A percentile compares a stretch with the other conserved stretches of the same genome.
Conservation (phyloP, 2,113 vertebrate species). For the Tyrannus savana region DNA sequence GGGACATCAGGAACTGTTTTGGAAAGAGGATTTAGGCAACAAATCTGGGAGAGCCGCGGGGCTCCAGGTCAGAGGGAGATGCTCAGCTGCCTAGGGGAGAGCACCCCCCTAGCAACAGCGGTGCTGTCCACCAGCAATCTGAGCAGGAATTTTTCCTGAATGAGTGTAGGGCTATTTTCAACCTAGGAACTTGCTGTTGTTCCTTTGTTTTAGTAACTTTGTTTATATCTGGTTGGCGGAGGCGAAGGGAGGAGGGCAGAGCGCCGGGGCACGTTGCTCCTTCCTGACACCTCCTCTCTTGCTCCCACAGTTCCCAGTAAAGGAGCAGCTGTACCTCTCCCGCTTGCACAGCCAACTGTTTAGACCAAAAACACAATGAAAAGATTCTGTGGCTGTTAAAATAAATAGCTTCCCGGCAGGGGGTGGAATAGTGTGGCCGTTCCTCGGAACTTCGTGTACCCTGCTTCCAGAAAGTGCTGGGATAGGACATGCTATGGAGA, state of each 20-base stretch:
- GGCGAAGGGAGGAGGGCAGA: not conserved
- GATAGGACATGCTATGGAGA: not conserved
- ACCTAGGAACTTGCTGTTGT: constrained; percentile 49
- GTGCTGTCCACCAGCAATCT: not conserved
- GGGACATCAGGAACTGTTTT: not conserved
- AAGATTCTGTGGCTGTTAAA: constrained; percentile 39
- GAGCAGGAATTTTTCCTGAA: constrained; percentile 31
- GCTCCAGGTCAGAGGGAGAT: rapidly evolving
- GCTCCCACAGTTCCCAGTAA: not conserved
- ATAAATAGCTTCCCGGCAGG: constrained; percentile 45
- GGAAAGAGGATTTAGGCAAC: not conserved
- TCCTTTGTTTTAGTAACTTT: constrained; percentile 67
- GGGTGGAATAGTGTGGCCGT: constrained; percentile 7
- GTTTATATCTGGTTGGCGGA: constrained; percentile 10
- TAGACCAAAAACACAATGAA: constrained; percentile 47
- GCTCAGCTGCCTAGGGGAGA: not conserved
- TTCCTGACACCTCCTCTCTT: constrained; percentile 38
- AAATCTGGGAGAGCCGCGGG: rapidly evolving
- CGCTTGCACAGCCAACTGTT: not conserved
- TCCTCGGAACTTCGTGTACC: constrained; percentile 35
- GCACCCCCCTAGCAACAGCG: not conserved
- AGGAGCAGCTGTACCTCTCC: constrained; percentile 24
- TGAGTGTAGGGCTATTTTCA: constrained; percentile 41
- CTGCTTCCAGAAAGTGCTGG: constrained; percentile 35
- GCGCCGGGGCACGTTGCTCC: not conserved